These are phyloP conservation scores for Chironomus tepperi DNA, from an alignment of 1,140 invertebrate genomes.

Conservation along the genomic window DNA sequence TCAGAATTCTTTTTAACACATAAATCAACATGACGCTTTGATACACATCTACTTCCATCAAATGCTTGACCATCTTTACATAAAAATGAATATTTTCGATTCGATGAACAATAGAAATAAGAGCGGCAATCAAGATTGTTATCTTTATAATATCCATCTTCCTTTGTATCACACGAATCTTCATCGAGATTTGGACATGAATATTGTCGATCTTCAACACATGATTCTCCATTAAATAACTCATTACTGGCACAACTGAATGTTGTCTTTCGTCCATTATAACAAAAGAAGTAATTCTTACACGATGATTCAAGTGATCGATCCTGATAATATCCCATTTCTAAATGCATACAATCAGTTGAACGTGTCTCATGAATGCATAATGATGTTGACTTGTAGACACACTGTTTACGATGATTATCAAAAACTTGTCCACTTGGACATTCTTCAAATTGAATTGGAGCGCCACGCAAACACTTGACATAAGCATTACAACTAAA, in stretches of 20 bases:
- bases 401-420: constrained; percentile 16
- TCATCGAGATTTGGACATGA: constrained; percentile 42
- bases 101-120: constrained; percentile 48
- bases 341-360: constrained; percentile 40
- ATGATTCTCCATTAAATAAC: constrained; percentile 45
- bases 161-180: constrained; percentile 41
- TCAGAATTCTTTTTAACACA: constrained; percentile 41
- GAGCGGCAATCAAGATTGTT: constrained; percentile 46
- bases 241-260: constrained; percentile 40
- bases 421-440: constrained; percentile 26
- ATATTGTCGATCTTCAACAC: constrained; percentile 37
- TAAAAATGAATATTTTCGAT: constrained; percentile 46
- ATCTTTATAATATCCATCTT: constrained; percentile 49
- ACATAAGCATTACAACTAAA: constrained; percentile 26
- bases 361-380: constrained; percentile 28
- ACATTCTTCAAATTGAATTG: constrained; percentile 25
- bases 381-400: not conserved
- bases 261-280: constrained; percentile 38
- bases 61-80: constrained; percentile 44
- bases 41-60: constrained; percentile 46
- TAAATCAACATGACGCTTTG: constrained; percentile 35
- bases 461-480: constrained; percentile 22
- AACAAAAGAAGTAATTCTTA: constrained; percentile 44
- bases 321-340: constrained; percentile 43
- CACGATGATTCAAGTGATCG: constrained; percentile 40